These are phyloP conservation scores for Phrynosoma platyrhinos DNA, from an alignment of 2,113 vertebrate genomes.

Conservation along the genomic window DNA sequence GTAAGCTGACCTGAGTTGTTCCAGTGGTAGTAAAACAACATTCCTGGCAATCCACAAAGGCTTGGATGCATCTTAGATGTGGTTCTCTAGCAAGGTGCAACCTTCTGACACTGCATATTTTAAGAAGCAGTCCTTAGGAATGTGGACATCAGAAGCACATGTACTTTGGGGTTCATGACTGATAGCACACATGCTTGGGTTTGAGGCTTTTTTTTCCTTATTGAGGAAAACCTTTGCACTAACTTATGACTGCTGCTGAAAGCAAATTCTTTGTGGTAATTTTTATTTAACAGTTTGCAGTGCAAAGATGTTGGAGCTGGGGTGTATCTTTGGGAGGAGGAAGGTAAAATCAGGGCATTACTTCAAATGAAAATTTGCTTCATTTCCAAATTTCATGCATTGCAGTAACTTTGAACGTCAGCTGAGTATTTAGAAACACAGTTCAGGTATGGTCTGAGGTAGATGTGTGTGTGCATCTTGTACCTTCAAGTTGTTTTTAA, in stretches of 20 bases:
- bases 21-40: not conserved
- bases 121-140: not conserved
- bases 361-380: no score
- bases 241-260: not conserved
- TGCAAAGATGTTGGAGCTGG: not conserved
- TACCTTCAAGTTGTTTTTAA: no score
- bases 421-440: no score
- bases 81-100: not conserved
- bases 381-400: no score
- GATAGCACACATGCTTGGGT: not conserved
- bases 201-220: not conserved
- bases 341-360: no score
- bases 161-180: not conserved
- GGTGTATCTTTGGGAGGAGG: no score
- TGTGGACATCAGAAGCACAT: not conserved
- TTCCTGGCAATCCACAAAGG: not conserved
- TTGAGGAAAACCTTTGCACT: not conserved
- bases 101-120: not conserved
- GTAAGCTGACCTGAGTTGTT: not conserved
- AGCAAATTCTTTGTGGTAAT: not conserved
- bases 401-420: no score
- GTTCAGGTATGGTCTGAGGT: no score
- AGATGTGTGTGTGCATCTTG: no score
- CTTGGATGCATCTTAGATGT: not conserved
- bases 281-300: not conserved